Evolutionary conservation across 2,888 invertebrate species (phyloP).

Genomic region (Volucella inanis): DNA sequence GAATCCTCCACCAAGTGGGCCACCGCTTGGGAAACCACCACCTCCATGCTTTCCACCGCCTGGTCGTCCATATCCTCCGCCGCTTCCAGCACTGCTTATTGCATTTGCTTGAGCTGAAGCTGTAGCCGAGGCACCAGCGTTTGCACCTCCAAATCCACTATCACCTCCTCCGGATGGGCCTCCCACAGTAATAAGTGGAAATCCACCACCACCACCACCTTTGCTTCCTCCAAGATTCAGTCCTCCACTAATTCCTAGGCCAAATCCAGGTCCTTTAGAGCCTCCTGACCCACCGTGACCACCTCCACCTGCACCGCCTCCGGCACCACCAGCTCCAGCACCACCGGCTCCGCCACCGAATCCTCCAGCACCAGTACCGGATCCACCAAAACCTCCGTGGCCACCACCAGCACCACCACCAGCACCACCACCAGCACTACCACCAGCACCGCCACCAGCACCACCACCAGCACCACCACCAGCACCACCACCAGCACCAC

Average conservation of each 20-base stretch:
- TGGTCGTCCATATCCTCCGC: slow-evolving; percentile 26
- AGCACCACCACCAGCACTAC: slow-evolving; percentile 20
- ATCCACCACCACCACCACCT: slow-evolving; percentile 17
- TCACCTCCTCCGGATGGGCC: slow-evolving; percentile 23
- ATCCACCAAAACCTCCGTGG: slow-evolving; percentile 31
- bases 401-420: slow-evolving; percentile 21
- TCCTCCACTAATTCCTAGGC: slow-evolving; percentile 30
- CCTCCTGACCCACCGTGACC: slow-evolving; percentile 11
- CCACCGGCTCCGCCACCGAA: slow-evolving; percentile 25
- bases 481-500: slow-evolving; percentile 7
- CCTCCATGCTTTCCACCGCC: slow-evolving; percentile 53
- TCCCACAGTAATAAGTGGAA: slow-evolving; percentile 1
- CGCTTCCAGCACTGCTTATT: slow-evolving; percentile 22
- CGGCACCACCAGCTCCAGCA: slow-evolving; percentile 19
- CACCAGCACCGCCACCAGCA: slow-evolving; percentile 9
- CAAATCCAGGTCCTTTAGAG: too few species aligned
- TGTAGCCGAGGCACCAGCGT: slow-evolving; percentile 43
- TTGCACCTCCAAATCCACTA: slow-evolving; percentile 36
- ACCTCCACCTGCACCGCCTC: slow-evolving; percentile 26
- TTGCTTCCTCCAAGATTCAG: slow-evolving; percentile 3
- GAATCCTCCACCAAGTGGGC: slow-evolving; percentile 52
- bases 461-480: slow-evolving; percentile 21
- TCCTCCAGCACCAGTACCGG: slow-evolving; percentile 12
- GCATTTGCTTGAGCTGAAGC: slow-evolving; percentile 53
- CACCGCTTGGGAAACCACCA: slow-evolving; percentile 55